Evolutionary conservation across 2,888 invertebrate genomes (phyloP), one percentile per base, ranked within the genome.

Genomic region (Patella ulyssiponensis): DNA sequence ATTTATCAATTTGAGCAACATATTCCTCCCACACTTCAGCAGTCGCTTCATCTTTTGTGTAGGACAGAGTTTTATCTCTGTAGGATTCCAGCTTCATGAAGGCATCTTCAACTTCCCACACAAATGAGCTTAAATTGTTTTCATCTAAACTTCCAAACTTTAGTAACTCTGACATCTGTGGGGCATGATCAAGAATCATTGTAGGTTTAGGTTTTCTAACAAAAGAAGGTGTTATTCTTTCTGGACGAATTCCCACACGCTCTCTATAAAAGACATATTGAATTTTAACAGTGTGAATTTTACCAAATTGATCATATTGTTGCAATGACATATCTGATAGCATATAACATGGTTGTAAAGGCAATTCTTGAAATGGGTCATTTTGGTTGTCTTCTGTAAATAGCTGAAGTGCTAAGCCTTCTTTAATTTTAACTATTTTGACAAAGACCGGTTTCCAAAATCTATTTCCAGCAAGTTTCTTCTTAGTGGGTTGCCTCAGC

Each of bases 241-340:
- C 91, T 33, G 90, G 84, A 78, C 90, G 86, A 44, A 92, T 86
- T 1, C 99, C 99, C 0, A 99, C 98, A 15, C 98, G 94, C 92
- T 99, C 99, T 92, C 98, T 98, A 92, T 99, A 99, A 92, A 98
- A 97, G 77, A 99, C 96, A 91, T 98, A 98, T 92, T 99, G 99
- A 84, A 98, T 93, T 92, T 98, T 99, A 77, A 99, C 95, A 0
- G 99, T 99, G 93, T 99, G 99, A 87, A 99, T 98, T 93, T 99
- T 99, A 53, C 99, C 99, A 91, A 96, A 99, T 92, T 98, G 97
- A 92, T 99, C 99, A 91, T 97, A 99, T 92, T 99, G 99, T 93
- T 99, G 99, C 58, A 93, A 87, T 4, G 91, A 89, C 15, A 92
- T 85, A 80, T 92, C 98, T 4, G 98, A 98, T 71, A 98, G 95